Conservation (phyloP, 2,113 vertebrate species). For the Ammodramus savannarum region DNA sequence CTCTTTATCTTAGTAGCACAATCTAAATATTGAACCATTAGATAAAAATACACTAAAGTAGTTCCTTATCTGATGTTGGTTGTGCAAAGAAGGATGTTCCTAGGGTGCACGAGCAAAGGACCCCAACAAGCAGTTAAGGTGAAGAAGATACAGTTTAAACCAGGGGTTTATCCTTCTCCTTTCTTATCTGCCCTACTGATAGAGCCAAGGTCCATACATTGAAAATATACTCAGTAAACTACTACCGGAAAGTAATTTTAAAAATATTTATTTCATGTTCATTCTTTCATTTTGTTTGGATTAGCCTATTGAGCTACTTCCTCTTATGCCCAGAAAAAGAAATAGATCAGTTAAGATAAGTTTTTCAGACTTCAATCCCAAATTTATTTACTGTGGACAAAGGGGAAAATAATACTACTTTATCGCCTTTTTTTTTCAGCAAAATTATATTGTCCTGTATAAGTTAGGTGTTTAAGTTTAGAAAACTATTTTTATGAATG, state of each 20-base stretch:
- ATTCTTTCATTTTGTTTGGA: background rate
- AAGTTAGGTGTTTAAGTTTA: background rate
- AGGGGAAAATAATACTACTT: background rate
- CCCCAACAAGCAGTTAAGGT: background rate
- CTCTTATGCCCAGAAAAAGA: background rate
- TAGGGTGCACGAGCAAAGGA: background rate
- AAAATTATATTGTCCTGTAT: background rate
- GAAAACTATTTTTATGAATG: constrained; percentile 6
- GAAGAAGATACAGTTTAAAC: background rate
- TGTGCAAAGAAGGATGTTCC: background rate
- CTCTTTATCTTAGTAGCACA: background rate
- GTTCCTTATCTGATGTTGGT: background rate
- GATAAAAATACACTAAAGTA: background rate
- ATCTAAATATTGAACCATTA: background rate
- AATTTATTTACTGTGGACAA: background rate
- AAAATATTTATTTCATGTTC: background rate
- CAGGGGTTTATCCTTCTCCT: background rate
- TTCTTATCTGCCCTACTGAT: background rate
- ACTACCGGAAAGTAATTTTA: background rate
- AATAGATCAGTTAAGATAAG: background rate
- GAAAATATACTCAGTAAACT: background rate
- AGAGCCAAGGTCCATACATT: background rate
- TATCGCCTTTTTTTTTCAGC: background rate
- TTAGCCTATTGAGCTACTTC: background rate
- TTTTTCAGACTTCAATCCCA: background rate